phyloP scores from a whole-genome alignment of 2,888 invertebrate species.

The Meiosimyza decipiens region DNA sequence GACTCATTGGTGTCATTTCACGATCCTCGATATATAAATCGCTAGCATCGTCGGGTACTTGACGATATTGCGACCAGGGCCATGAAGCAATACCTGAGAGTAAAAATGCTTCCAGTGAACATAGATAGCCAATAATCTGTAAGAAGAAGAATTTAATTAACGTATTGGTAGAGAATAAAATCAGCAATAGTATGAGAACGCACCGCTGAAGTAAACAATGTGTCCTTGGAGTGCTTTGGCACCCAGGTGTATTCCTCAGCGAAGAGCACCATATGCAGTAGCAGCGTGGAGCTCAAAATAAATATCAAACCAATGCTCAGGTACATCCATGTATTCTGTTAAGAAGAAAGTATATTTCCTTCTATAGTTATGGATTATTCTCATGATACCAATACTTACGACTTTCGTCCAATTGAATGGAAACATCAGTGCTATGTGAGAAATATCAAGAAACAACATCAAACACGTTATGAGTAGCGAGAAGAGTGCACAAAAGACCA shows the following conservation, averaged over 20 bases:
- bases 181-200: background rate
- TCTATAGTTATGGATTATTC: background rate
- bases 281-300: conserved; percentile 76
- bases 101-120: conserved; percentile 72
- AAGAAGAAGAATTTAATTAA: conserved; percentile 40
- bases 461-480: conserved; percentile 79
- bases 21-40: conserved; percentile 70
- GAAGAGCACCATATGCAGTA: conserved; percentile 76
- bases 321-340: conserved; percentile 79
- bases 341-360: conserved; percentile 9
- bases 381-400: conserved; percentile 69
- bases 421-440: conserved; percentile 81
- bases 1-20: conserved; percentile 69
- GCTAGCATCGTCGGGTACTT: conserved; percentile 74
- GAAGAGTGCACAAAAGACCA: conserved; percentile 81
- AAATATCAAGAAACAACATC: conserved; percentile 83
- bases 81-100: conserved; percentile 72
- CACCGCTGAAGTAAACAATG: conserved; percentile 75
- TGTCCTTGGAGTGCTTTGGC: conserved; percentile 78
- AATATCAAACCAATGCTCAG: conserved; percentile 78
- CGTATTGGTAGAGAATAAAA: background rate
- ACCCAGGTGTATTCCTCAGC: conserved; percentile 76
- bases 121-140: conserved; percentile 74
- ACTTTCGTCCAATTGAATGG: conserved; percentile 83
- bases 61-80: conserved; percentile 71